Conservation (phyloP, 1,140 invertebrate genomes). For the Ladona fulva region DNA sequence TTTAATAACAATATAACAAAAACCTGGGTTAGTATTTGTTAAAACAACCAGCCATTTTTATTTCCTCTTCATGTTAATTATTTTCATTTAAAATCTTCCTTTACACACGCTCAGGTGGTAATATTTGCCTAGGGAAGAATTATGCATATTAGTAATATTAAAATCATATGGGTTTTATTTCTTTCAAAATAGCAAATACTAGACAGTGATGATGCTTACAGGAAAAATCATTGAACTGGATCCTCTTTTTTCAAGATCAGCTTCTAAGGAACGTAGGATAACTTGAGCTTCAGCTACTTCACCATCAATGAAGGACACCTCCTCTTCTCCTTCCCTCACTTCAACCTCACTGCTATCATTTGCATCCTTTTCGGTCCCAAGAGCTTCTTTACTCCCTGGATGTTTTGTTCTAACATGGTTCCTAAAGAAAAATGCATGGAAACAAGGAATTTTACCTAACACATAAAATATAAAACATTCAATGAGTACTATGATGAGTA, state of each 20-base stretch:
- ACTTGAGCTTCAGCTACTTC: neutral
- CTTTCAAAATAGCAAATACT: no score
- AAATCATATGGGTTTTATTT: no score
- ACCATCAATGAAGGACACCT: neutral
- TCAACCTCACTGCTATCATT: neutral
- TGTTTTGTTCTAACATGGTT: slow-evolving; percentile 55
- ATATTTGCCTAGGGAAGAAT: no score
- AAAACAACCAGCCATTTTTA: no score
- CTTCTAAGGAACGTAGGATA: neutral
- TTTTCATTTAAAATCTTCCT: no score
- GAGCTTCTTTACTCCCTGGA: slow-evolving; percentile 32
- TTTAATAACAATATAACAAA: no score
- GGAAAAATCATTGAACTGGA: neutral
- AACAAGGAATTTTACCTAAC: neutral
- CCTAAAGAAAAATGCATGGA: slow-evolving; percentile 11
- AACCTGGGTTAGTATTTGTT: no score
- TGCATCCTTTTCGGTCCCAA: neutral
- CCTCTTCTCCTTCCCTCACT: neutral
- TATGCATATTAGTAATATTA: no score
- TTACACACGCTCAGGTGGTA: no score
- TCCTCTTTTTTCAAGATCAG: neutral
- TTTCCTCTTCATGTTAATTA: no score
- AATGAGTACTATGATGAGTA: no score
- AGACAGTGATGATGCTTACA: neutral
- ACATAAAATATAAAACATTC: no score